Percentiles rank a stretch among this genome's conserved stretches.
phyloP scores from a whole-genome alignment of 2,797 vertebrate genomes.

The Huso huso region DNA sequence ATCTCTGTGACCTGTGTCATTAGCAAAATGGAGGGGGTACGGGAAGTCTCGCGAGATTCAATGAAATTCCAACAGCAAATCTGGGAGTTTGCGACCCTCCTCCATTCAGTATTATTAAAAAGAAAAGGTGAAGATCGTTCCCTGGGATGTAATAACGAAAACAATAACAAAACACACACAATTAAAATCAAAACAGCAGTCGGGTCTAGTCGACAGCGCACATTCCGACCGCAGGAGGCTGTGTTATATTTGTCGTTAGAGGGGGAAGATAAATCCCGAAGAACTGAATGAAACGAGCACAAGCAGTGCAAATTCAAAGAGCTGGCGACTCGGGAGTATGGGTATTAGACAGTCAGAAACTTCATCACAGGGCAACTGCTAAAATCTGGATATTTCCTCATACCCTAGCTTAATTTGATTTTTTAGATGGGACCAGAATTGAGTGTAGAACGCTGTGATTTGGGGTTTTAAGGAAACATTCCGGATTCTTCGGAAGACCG shows the following conservation, averaged over 20 bases:
- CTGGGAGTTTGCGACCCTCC: constrained; percentile 35
- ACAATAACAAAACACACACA: constrained; percentile 20
- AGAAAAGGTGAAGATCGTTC: constrained; percentile 48
- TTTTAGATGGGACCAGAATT: too few species aligned
- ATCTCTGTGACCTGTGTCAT: constrained; percentile 10
- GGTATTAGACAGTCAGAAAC: constrained; percentile 43
- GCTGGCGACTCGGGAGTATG: constrained; percentile 23
- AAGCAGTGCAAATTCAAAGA: constrained; percentile 2
- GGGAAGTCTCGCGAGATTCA: constrained; percentile 48
- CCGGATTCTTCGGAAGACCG: too few species aligned
- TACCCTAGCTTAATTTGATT: too few species aligned
- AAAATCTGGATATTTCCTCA: constrained; percentile 17
- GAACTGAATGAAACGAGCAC: background rate
- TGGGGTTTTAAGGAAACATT: too few species aligned
- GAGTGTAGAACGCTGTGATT: too few species aligned
- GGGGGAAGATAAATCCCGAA: constrained; percentile 12
- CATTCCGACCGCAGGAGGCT: constrained; percentile 16
- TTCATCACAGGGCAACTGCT: constrained; percentile 41
- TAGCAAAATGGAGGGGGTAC: constrained; percentile 20
- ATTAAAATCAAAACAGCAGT: constrained; percentile 19
- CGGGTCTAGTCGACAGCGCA: constrained; percentile 8
- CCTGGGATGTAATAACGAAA: constrained; percentile 42
- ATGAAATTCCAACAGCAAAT: constrained; percentile 40
- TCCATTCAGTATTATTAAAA: constrained; percentile 45
- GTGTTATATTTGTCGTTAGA: background rate